Evolutionary conservation across 2,888 invertebrate species (phyloP), one percentile per base, ranked within the genome.

Genomic region (Drosophila glabriapex): DNA sequence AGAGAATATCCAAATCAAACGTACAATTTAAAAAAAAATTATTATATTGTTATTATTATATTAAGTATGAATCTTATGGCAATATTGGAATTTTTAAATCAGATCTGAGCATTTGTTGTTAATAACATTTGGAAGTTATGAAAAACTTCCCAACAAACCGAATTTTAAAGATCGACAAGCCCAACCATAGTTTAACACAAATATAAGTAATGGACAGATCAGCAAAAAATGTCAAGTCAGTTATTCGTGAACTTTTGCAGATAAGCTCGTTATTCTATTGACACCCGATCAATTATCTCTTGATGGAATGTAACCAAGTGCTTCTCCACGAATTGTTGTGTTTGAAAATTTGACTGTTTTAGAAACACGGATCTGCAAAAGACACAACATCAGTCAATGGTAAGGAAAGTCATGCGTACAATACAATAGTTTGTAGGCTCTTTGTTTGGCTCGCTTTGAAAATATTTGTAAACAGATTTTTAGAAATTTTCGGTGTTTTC

Each of bases 381-480:
- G 31, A 50, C 58, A 75, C 54, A 79, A 64, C 58, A 67, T 60
- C 64, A 52, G 65, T 56, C n/a, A 54, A 52, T 43, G 52, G 58
- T 63, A 52, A 62, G 68, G 65, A 80, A 80, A 78, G 78, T 76
- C 78, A 78, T 64, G 52, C 49, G 43, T 62, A 54, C 59, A 72
- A 71, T 53, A 49, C 60, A 64, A 68, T 66, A 43, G 77, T 77
- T 56, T 72, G 66, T 69, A 53, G 68, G 63, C 29, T 63, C 67
- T 64, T 78, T 82, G 71, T 68, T 72, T 69, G 55, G 46, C 53
- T 73, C 72, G 75, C 76, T 78, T 86, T 80, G 81, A 78, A 90
- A 91, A 92, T 92, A 91, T 92, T 92, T 92, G 92, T 92, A 92
- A 92, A 92, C 92, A 92, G 78, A 83, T 78, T 82, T 90, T 86